Conservation (phyloP, 1,140 invertebrate genomes). For the Cotesia typhae region DNA sequence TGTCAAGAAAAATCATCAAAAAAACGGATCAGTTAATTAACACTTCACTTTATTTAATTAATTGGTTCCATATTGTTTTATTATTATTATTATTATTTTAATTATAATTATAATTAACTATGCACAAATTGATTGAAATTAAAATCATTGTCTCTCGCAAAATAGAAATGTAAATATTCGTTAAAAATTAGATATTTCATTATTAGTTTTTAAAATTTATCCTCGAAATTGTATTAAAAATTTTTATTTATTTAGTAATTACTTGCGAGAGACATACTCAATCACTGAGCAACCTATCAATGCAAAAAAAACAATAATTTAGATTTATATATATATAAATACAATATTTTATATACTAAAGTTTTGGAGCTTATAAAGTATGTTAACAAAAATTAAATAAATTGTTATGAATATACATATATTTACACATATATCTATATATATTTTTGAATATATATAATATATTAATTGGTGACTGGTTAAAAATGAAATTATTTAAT, state of each 20-base stretch:
- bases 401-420: not conserved
- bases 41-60: too few relatives aligned
- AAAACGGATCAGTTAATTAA: constrained; percentile 55
- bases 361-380: not conserved
- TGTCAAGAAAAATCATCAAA: constrained; percentile 60
- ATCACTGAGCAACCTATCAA: constrained; percentile 55
- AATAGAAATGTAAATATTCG: constrained; percentile 13
- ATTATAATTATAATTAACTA: constrained; percentile 3
- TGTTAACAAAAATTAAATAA: constrained; percentile 5
- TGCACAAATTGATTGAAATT: constrained; percentile 1
- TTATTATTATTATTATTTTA: not conserved
- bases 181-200: not conserved
- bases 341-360: constrained; percentile 49
- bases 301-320: constrained; percentile 41
- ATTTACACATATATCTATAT: too few relatives aligned
- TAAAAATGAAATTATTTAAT: too few relatives aligned
- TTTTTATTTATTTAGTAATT: constrained; percentile 4
- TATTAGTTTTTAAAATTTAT: constrained; percentile 14
- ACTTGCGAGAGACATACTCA: constrained; percentile 27
- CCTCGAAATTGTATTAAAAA: not conserved
- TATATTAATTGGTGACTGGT: too few relatives aligned
- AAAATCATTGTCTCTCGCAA: not conserved
- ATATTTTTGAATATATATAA: too few relatives aligned
- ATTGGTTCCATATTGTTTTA: not conserved
- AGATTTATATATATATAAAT: constrained; percentile 31